A percentile compares a stretch with the other conserved stretches of the same genome.
Conservation (phyloP, 1,140 invertebrate genomes). For the Neodiprion pinetum region DNA sequence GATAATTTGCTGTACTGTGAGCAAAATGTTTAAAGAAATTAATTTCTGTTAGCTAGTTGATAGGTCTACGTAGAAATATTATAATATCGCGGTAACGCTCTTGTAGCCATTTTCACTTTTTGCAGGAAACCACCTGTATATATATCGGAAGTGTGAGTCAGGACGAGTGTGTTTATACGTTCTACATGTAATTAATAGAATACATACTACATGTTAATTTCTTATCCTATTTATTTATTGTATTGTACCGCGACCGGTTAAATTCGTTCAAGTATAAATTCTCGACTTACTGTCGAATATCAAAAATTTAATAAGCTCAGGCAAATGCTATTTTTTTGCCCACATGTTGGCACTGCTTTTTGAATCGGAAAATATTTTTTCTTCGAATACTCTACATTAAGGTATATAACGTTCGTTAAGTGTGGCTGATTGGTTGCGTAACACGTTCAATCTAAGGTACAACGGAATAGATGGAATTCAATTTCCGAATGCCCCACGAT, state of each 20-base stretch:
- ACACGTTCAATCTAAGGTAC: background rate
- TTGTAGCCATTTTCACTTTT: slow-evolving; percentile 3
- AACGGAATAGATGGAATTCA: background rate
- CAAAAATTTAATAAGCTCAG: no score
- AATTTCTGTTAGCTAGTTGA: background rate
- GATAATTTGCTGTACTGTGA: background rate
- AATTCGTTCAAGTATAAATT: no score
- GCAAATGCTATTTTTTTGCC: no score
- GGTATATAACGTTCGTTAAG: background rate
- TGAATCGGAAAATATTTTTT: no score
- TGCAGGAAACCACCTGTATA: background rate
- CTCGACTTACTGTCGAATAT: no score
- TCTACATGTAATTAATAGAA: background rate
- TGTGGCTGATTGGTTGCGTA: background rate
- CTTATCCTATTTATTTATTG: background rate
- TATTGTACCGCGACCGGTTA: no score
- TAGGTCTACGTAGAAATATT: background rate
- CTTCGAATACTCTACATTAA: no score
- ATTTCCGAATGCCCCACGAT: no score
- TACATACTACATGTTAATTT: background rate
- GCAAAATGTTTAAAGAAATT: background rate
- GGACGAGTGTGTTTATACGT: background rate
- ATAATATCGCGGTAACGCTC: background rate
- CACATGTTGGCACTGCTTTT: no score
- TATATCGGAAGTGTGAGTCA: no score